A percentile compares a stretch with the other conserved stretches of the same genome.
These are phyloP conservation scores for Lycopodina hypogea DNA, from an alignment of 37 sponge, comb jelly and placozoan species.

Conservation along the genomic window DNA sequence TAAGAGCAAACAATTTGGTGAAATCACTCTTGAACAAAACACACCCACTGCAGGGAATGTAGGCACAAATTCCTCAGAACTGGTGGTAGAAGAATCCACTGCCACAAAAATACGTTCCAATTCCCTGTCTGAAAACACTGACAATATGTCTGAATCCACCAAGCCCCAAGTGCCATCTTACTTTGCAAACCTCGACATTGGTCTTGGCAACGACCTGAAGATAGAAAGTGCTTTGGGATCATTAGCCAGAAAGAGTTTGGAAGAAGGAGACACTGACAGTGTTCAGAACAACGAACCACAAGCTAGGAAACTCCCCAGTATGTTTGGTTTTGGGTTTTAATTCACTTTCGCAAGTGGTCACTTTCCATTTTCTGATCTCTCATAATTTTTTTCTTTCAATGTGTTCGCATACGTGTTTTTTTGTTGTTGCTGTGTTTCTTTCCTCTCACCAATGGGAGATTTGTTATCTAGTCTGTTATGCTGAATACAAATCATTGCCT, in stretches of 20 bases:
- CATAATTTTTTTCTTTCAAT: too few relatives aligned
- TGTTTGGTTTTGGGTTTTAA: constrained; percentile 39
- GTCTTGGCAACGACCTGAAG: constrained; percentile 28
- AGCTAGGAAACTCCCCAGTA: constrained; percentile 38
- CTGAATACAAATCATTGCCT: too few relatives aligned
- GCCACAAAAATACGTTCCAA: not conserved
- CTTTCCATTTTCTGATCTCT: too few relatives aligned
- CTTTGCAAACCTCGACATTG: constrained; percentile 38
- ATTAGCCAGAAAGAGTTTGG: constrained; percentile 9
- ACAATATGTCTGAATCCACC: not conserved
- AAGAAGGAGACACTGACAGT: not conserved
- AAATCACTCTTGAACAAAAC: constrained; percentile 16
- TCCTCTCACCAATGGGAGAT: too few relatives aligned
- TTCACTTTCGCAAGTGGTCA: too few relatives aligned
- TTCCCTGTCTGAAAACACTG: too few relatives aligned
- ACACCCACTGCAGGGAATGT: not conserved
- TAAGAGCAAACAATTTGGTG: constrained; percentile 28
- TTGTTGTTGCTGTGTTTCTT: too few relatives aligned
- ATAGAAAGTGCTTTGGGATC: constrained; percentile 73
- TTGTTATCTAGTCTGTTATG: too few relatives aligned
- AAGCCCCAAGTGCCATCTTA: constrained; percentile 52
- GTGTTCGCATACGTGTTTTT: too few relatives aligned
- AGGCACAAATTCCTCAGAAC: too few relatives aligned
- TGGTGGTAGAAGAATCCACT: not conserved
- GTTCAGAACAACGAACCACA: not conserved